Base-by-base conservation (phyloP, 1,140 invertebrate species). In the Cotesia vestalis region DNA sequence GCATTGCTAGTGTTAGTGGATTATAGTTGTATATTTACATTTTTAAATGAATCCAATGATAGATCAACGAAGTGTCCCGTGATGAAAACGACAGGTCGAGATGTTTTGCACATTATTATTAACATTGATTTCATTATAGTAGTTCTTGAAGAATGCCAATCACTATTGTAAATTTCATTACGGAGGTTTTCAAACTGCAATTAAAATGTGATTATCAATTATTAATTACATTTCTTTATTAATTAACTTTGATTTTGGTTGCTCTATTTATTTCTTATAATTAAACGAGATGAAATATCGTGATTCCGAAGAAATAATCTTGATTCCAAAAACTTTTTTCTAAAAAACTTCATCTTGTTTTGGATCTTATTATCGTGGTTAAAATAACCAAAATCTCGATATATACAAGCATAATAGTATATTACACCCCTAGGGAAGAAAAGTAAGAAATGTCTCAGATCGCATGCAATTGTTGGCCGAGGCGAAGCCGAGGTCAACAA, bases 11-110 rank as follows among this genome's bases (percentile, higher is more conserved):
- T 27, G 27, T 20, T 20, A 20, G 20, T 20, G 20, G 20, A 20
- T 20, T 20, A 20, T 2, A 20, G 27, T 27, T 27, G 27, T 59
- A 8, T 17, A 38, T 12, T 36, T 62, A 62, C 36, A n/a, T 0
- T 17, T 38, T 62, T 62, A 11, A 62, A 62, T 36, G 60, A 62
- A 36, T 36, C 36, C 9, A 62, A 4, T 6, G 60, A 62, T 62
- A 62, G n/a, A 38, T 27, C 36, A 12, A 62, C 60, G 35, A 62
- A 36, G 36, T 62, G 60, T 12, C 60, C 60, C 36, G 27, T 40
- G 5, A 35, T 4, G 14, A 62, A 36, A n/a, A 62, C 9, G 14
- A 62, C 27, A 8, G 60, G 60, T 36, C 27, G 4, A 12, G 35
- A 27, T 38, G 60, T 62, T 38, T 38, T 35, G 2, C 8, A n/a